phyloP scores from a whole-genome alignment of 1,140 invertebrate species.

The roundworm (Caenorhabditis elegans) region WBcel235 BX284604.4:2614001-2614500 shows the following conservation, averaged over 20 bases:
- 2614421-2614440: slow-evolving; percentile 30
- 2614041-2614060: too few relatives aligned
- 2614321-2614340: not conserved
- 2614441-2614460: slow-evolving; percentile 24
- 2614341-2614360: too few relatives aligned
- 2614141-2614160: too few relatives aligned
- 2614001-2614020: too few relatives aligned
- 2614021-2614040: too few relatives aligned
- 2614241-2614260: slow-evolving; percentile 27
- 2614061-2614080: too few relatives aligned
- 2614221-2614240: slow-evolving; percentile 47
- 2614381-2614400: slow-evolving; percentile 36
- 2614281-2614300: not conserved
- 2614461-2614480: not conserved
- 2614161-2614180: too few relatives aligned
- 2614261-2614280: slow-evolving; percentile 6
- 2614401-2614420: slow-evolving; percentile 20
- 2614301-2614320: not conserved
- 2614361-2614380: slow-evolving; percentile 13
- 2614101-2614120: too few relatives aligned
- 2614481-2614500: too few relatives aligned
- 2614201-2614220: slow-evolving; percentile 13
- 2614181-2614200: too few relatives aligned
- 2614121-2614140: too few relatives aligned
- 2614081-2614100: too few relatives aligned